Base-by-base conservation (phyloP, 2,113 vertebrate genomes). In the Vireo altiloquus region DNA sequence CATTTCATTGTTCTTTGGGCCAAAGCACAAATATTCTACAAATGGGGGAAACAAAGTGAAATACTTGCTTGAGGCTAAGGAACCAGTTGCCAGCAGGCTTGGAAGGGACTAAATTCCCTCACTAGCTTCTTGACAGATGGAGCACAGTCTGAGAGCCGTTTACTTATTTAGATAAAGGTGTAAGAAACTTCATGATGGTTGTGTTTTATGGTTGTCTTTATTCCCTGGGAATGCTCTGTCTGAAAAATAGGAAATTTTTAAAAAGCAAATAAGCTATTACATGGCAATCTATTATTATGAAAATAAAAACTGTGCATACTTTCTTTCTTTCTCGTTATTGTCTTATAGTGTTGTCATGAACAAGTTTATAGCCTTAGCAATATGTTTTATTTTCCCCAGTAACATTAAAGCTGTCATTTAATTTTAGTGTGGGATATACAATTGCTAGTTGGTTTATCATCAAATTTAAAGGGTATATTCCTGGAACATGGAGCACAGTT, bases 351-450 rank as follows among this genome's bases (percentile, higher is more conserved):
- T 83, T 92, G 46, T 92, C 68, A 64, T 47, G 31, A 81, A 37
- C 15, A 94, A 49, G 31, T 93, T 93, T 92, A 88, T 71, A 87
- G 65, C 52, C 56, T 63, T 87, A 90, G 24, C 44, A 92, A 44
- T 84, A 64, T 78, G 46, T 86, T 95, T 93, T 56, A 17, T 92
- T 90, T 94, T 91, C 44, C 52, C n/a, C 53, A 56, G 64, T 47
- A 91, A 21, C 33, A 46, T 90, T 83, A 74, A 83, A 94, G 14
- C 60, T 94, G 85, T 88, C 60, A 47, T 94, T 94, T 92, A 53
- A n/a, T 95, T 94, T 92, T 86, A 81, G 47, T 56, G 27, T 80
- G 47, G 60, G 47, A 20, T 70, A 68, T 74, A 56, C 64, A 75
- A 37, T 64, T 90, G 82, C 63, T 39, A 44, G 33, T 59, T 66